Conservation (phyloP, 2,888 invertebrate species). For the Cheilosia vulpina region DNA sequence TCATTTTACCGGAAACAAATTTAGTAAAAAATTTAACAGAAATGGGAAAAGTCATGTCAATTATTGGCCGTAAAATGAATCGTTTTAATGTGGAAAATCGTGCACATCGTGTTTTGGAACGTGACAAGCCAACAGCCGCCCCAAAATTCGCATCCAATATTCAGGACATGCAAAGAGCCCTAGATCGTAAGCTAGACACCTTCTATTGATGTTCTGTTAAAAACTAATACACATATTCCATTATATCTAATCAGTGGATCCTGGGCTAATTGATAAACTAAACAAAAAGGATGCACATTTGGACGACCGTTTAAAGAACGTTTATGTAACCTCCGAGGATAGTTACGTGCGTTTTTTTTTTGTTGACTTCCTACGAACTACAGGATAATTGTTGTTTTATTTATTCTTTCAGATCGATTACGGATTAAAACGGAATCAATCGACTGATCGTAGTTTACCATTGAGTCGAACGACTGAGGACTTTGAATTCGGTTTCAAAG, state of each 20-base stretch:
- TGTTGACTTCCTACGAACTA: background rate
- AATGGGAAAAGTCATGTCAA: conserved; percentile 88
- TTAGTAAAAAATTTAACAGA: conserved; percentile 27
- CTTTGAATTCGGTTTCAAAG: conserved; percentile 88
- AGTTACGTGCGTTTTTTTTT: conserved; percentile 84
- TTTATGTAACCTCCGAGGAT: conserved; percentile 89
- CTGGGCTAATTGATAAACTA: conserved; percentile 86
- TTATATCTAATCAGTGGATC: conserved; percentile 83
- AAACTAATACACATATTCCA: background rate
- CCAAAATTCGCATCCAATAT: conserved; percentile 87
- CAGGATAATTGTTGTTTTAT: background rate
- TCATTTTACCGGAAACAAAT: conserved; percentile 1
- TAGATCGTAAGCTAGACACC: conserved; percentile 82
- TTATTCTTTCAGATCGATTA: conserved; percentile 78
- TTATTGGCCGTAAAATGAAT: conserved; percentile 86
- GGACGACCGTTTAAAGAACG: conserved; percentile 87
- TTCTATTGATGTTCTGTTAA: background rate
- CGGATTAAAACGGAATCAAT: conserved; percentile 76
- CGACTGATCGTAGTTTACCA: conserved; percentile 85
- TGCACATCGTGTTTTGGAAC: conserved; percentile 89
- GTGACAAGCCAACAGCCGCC: conserved; percentile 88
- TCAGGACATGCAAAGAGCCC: conserved; percentile 87
- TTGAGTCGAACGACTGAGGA: conserved; percentile 84
- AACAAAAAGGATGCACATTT: conserved; percentile 87
- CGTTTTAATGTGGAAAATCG: conserved; percentile 91